A percentile compares a stretch with the other conserved stretches of the same genome.
phyloP scores from a whole-genome alignment of 2,797 vertebrate species.

The Catostomus latipinnis region DNA sequence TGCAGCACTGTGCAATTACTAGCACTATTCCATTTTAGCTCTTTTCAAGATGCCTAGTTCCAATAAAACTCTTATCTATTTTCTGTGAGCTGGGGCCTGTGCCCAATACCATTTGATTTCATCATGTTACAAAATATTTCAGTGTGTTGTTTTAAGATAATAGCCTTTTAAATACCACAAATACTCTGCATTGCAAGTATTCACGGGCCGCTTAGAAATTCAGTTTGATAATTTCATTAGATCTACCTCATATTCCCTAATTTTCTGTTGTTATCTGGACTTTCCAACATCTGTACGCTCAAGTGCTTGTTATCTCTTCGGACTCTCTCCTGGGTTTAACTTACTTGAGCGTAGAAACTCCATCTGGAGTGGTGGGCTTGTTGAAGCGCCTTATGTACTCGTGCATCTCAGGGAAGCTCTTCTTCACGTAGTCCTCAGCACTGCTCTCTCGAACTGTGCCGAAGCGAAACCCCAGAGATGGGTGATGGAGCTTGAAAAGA shows the following conservation, averaged over 20 bases:
- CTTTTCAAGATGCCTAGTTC: conserved; percentile 21
- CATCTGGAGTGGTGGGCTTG: conserved; percentile 82
- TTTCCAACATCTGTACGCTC: conserved; percentile 16
- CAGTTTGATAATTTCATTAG: conserved; percentile 7
- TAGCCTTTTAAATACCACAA: not conserved
- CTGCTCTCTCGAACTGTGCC: conserved; percentile 88
- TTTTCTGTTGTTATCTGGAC: not conserved
- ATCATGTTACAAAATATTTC: conserved; percentile 1
- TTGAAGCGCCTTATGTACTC: conserved; percentile 89
- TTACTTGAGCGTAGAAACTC: conserved; percentile 90
- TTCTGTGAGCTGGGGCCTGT: not conserved
- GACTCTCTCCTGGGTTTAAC: conserved; percentile 57
- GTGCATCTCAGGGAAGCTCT: conserved; percentile 88
- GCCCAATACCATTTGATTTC: conserved; percentile 9
- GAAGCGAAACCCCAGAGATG: conserved; percentile 85
- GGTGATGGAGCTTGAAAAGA: conserved; percentile 76
- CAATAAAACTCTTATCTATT: conserved; percentile 6
- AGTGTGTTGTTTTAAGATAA: not conserved
- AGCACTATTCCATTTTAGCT: conserved; percentile 2
- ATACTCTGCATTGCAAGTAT: conserved; percentile 7
- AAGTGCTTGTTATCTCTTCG: conserved; percentile 23
- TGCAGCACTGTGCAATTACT: conserved; percentile 12
- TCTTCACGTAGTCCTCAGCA: conserved; percentile 85
- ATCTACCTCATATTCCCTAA: not conserved
- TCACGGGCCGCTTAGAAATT: not conserved